A percentile compares a stretch with the other conserved stretches of the same genome.
These are phyloP conservation scores for Coenonympha arcania DNA, from an alignment of 2,888 invertebrate genomes.

Conservation along the genomic window DNA sequence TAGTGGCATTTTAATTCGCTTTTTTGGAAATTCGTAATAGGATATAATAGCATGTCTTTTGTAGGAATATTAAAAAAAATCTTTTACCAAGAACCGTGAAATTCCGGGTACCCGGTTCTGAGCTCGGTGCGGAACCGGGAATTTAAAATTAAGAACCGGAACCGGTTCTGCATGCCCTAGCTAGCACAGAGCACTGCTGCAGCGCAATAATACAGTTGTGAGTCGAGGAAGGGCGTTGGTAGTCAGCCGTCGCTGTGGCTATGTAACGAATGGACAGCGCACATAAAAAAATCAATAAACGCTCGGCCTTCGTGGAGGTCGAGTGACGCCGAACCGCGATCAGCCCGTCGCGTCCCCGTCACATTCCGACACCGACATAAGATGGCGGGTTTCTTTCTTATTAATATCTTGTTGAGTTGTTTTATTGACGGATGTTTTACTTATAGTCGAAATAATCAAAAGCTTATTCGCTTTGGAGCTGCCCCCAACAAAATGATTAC, in stretches of 20 bases:
- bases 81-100: too few species aligned
- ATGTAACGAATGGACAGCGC: conserved; percentile 60
- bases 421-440: not conserved
- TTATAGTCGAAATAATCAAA: not conserved
- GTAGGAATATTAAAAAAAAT: too few species aligned
- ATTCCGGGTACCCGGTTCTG: too few species aligned
- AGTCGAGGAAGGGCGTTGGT: conserved; percentile 36
- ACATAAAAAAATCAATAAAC: conserved; percentile 73
- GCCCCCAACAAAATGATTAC: too few species aligned
- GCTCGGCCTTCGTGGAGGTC: conserved; percentile 69
- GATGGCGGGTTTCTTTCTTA: conserved; percentile 18
- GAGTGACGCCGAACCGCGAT: conserved; percentile 42
- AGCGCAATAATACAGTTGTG: conserved; percentile 4
- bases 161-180: too few species aligned
- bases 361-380: conserved; percentile 17
- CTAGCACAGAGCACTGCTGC: too few species aligned
- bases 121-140: too few species aligned
- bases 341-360: conserved; percentile 19
- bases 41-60: too few species aligned
- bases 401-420: not conserved
- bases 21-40: too few species aligned
- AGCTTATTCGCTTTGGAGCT: too few species aligned
- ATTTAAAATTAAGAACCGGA: too few species aligned
- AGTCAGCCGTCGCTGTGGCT: conserved; percentile 9
- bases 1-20: too few species aligned